phyloP scores from a whole-genome alignment of 2,797 vertebrate species.

The Syngnathus acus region DNA sequence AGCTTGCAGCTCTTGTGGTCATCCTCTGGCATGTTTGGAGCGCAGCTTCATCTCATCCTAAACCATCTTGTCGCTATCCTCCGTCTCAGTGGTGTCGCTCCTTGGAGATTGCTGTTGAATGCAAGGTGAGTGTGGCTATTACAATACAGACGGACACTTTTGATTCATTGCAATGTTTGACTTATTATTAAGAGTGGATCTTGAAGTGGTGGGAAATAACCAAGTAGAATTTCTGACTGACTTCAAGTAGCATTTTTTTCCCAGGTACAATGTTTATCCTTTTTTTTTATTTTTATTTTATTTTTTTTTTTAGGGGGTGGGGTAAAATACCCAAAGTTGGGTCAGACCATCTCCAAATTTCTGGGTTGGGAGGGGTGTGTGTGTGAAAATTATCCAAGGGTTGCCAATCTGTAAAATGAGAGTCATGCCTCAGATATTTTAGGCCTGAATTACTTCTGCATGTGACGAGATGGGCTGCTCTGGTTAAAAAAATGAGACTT shows the following conservation, averaged over 20 bases:
- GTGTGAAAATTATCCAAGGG: no score
- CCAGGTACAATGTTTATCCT: no score
- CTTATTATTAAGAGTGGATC: no score
- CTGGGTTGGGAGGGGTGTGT: no score
- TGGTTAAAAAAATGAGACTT: background rate
- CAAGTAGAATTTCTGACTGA: no score
- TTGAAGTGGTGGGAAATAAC: no score
- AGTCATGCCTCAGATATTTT: constrained; percentile 62
- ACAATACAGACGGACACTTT: background rate
- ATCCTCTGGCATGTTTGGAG: constrained; percentile 9
- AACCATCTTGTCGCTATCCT: constrained; percentile 60
- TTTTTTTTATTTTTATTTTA: no score
- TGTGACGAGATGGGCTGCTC: constrained; percentile 36
- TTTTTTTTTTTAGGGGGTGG: no score
- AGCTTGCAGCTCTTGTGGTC: constrained; percentile 11
- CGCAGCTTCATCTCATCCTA: constrained; percentile 37
- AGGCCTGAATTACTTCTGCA: constrained; percentile 39
- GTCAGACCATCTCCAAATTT: no score
- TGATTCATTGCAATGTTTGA: background rate
- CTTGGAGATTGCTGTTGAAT: constrained; percentile 64
- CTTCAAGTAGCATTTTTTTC: no score
- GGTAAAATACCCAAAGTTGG: no score
- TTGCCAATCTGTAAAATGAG: constrained; percentile 29
- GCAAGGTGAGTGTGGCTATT: constrained; percentile 57
- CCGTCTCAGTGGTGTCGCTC: constrained; percentile 72